phyloP scores from a whole-genome alignment of 2,888 invertebrate species.

The Choristoneura rosaceana region DNA sequence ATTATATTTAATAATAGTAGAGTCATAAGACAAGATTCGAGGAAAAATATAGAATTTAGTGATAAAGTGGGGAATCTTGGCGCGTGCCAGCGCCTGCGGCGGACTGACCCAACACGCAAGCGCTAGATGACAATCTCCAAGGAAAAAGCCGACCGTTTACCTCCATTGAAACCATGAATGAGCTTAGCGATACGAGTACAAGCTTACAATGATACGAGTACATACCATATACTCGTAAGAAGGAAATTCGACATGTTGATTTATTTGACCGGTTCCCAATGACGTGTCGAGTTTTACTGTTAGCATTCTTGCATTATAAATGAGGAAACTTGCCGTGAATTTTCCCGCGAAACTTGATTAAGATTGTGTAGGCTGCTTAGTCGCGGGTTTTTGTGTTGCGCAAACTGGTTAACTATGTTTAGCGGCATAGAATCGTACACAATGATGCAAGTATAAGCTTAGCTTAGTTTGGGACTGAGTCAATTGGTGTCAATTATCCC shows the following conservation, averaged over 20 bases:
- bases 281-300: conserved; percentile 6
- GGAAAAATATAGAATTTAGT: conserved; percentile 9
- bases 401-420: conserved; percentile 4
- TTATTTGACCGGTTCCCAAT: conserved; percentile 21
- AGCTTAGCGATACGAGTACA: conserved; percentile 13
- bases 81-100: neutral
- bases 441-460: too few relatives aligned
- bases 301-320: neutral
- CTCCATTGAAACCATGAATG: conserved; percentile 29
- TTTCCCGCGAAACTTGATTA: conserved; percentile 31
- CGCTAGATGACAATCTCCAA: neutral
- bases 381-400: conserved; percentile 31
- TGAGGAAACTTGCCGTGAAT: conserved; percentile 25
- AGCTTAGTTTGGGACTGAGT: too few relatives aligned
- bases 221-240: neutral
- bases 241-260: neutral
- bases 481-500: too few relatives aligned
- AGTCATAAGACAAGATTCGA: neutral
- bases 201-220: neutral
- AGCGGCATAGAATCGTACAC: too few relatives aligned
- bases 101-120: conserved; percentile 14
- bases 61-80: conserved; percentile 7
- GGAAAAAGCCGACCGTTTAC: conserved; percentile 19
- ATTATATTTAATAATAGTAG: conserved; percentile 5
- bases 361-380: neutral